Evolutionary conservation across 2,797 vertebrate species (phyloP), one percentile per base, ranked within the genome.

Genomic region (Xenops minutus): DNA sequence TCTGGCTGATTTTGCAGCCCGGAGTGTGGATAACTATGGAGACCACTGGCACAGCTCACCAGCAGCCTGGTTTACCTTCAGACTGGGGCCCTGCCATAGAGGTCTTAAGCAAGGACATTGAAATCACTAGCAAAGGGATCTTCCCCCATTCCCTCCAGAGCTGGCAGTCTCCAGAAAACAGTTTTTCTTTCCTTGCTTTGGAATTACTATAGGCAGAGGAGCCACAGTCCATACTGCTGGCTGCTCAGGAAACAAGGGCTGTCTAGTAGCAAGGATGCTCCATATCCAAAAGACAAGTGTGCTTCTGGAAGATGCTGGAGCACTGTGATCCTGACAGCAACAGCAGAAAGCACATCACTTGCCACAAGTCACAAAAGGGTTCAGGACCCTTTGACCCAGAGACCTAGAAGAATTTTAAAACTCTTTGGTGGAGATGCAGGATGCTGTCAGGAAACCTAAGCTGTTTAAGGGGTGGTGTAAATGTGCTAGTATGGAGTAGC

Each of bases 111-210:
- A 64, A 75, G 43, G 41, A 11, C 58, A 12, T 15, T 19, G 58
- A 74, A 83, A 61, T 34, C 58, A 17, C 56, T 43, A 39, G 22
- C 29, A 75, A 82, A 37, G 0, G 1, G 41, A 17, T 87, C 34
- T 74, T 72, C 8, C 20, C 7, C 17, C 3, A 1, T 44, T 81
- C 41, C 37, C 29, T 49, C 66, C 46, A 61, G 27, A 51, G 18
- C n/a, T 62, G 51, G n/a, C 1, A 1, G 32, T 59, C 49, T 44
- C 41, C 1, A 5, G n/a, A 67, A 18, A 74, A 26, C 1, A 9
- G 32, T 41, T 67, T 78, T 86, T 77, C 66, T 64, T 78, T n/a
- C 39, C 32, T 67, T 48, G 10, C 14, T 68, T 63, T 79, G 58
- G 44, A 80, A 68, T 64, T 91, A 64, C 24, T 54, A 19, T 34